These are phyloP conservation scores for Xiphophorus hellerii DNA, from an alignment of 2,113 vertebrate genomes.

Conservation along the genomic window DNA sequence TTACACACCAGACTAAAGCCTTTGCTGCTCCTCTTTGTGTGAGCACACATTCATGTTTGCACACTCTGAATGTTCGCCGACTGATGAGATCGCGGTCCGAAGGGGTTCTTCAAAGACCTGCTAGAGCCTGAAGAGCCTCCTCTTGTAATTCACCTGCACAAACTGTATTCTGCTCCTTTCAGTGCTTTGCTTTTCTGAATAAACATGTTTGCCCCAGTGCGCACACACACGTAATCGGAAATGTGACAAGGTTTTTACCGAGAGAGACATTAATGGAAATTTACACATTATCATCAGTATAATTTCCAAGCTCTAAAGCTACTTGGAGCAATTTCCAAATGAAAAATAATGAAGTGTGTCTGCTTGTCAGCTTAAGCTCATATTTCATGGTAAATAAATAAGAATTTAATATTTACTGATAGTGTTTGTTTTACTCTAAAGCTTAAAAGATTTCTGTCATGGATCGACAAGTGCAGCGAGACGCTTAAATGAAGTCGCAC, in stretches of 20 bases:
- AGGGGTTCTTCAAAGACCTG: constrained; percentile 46
- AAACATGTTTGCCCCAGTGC: constrained; percentile 8
- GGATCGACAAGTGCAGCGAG: not conserved
- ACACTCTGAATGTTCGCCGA: constrained; percentile 29
- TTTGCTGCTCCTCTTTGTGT: constrained; percentile 13
- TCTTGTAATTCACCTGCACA: constrained; percentile 42
- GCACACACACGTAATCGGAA: not conserved
- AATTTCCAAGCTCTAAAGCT: not conserved
- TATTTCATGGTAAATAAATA: not conserved
- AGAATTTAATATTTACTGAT: not conserved
- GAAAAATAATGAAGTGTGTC: no score
- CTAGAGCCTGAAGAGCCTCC: constrained; percentile 38
- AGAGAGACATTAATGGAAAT: constrained; percentile 10
- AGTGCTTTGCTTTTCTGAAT: constrained; percentile 23
- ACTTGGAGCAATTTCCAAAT: not conserved
- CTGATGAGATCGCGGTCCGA: constrained; percentile 37
- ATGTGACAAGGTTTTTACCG: constrained; percentile 1
- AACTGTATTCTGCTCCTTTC: constrained; percentile 15
- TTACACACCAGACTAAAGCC: constrained; percentile 31
- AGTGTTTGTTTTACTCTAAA: not conserved
- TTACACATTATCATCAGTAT: not conserved
- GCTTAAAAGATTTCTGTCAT: not conserved
- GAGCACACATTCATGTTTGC: constrained; percentile 42
- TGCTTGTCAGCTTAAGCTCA: not conserved
- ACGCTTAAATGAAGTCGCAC: not conserved